A percentile compares a stretch with the other conserved stretches of the same genome.
These are phyloP conservation scores for Halocaridina rubra DNA, from an alignment of 2,888 invertebrate genomes.

Conservation along the genomic window DNA sequence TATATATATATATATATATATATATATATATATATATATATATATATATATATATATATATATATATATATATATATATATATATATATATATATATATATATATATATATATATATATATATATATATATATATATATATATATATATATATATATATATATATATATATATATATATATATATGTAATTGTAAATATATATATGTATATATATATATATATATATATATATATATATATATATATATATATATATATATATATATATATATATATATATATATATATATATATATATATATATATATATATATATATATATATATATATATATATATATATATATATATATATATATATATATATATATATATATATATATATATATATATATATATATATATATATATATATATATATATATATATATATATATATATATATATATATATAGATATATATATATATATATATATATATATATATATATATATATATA, in stretches of 20 bases:
- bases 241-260: conserved; percentile 16
- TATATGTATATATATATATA: conserved; percentile 5
- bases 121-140: conserved; percentile 50
- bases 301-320: background rate
- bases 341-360: background rate
- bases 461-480: no score
- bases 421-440: background rate
- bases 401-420: background rate
- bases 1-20: no score
- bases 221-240: conserved; percentile 3
- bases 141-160: conserved; percentile 50
- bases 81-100: conserved; percentile 39
- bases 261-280: conserved; percentile 6
- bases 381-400: background rate
- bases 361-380: background rate
- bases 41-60: no score
- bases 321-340: background rate
- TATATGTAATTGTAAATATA: background rate
- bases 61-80: conserved; percentile 7
- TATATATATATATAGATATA: background rate
- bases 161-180: conserved; percentile 33
- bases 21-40: no score
- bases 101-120: conserved; percentile 49
- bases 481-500: background rate
- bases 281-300: background rate